Conservation (phyloP, 2,113 vertebrate genomes). For the Meleagris gallopavo region DNA sequence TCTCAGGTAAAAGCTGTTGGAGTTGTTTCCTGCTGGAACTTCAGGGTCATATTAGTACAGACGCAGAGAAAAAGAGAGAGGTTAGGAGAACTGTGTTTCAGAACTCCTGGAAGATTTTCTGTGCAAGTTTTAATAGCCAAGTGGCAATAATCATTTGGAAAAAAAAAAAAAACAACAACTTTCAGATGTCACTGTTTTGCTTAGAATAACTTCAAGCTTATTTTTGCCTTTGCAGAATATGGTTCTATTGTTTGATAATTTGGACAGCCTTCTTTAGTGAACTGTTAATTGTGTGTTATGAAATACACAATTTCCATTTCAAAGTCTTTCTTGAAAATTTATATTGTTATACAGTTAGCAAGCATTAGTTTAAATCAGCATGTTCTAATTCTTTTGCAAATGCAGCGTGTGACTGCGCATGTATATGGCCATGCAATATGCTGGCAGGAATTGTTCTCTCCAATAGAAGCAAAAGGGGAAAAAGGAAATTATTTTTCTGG, state of each 20-base stretch:
- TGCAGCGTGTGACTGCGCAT: fast-evolving
- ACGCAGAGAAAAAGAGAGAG: neutral
- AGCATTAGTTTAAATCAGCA: neutral
- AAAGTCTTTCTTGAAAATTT: neutral
- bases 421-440: too few species aligned
- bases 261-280: neutral
- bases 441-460: neutral
- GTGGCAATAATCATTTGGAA: neutral
- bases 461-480: neutral
- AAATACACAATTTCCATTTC: neutral
- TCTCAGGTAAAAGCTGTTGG: neutral
- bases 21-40: neutral
- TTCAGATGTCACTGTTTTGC: neutral
- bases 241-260: neutral
- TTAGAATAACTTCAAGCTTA: neutral
- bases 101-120: neutral
- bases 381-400: neutral
- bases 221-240: neutral
- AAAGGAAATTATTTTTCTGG: neutral
- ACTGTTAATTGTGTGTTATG: neutral
- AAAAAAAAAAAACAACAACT: neutral
- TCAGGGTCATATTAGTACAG: neutral
- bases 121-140: neutral
- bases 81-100: neutral
- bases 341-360: neutral